phyloP scores from a whole-genome alignment of 2,113 vertebrate species.

The Zosterops pallidus region DNA sequence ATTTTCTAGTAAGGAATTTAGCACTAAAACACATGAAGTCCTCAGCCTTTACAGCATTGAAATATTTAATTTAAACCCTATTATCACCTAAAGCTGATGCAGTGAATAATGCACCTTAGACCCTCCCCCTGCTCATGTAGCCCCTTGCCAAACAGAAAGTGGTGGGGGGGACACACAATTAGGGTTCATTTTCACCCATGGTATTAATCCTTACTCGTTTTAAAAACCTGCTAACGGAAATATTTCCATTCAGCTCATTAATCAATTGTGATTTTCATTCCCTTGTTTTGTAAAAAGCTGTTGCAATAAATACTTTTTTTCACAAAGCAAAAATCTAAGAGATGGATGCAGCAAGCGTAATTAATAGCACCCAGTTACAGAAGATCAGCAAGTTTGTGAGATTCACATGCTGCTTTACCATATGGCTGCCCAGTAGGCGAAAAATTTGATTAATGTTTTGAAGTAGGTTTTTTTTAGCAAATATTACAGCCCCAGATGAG shows the following conservation, averaged over 20 bases:
- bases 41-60: slow-evolving; percentile 50
- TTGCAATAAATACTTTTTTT: slow-evolving; percentile 91
- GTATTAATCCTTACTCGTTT: slow-evolving; percentile 80
- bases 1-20: slow-evolving; percentile 46
- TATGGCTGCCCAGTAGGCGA: slow-evolving; percentile 99
- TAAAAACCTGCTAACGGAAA: slow-evolving; percentile 89
- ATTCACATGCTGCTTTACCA: slow-evolving; percentile 99
- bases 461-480: slow-evolving; percentile 90
- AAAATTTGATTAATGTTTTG: slow-evolving; percentile 99
- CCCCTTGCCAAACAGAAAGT: background rate
- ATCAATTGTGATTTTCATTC: slow-evolving; percentile 95
- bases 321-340: slow-evolving; percentile 89
- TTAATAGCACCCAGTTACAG: slow-evolving; percentile 99
- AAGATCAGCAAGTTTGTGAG: slow-evolving; percentile 99
- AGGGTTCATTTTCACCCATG: slow-evolving; percentile 61
- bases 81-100: slow-evolving; percentile 27
- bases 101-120: slow-evolving; percentile 55
- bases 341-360: slow-evolving; percentile 99
- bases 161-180: background rate
- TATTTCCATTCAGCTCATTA: slow-evolving; percentile 94
- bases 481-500: slow-evolving; percentile 93
- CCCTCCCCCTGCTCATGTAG: background rate
- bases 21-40: background rate
- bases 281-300: slow-evolving; percentile 92
- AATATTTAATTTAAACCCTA: slow-evolving; percentile 44